Percentiles rank a stretch among this genome's conserved stretches.
These are phyloP conservation scores for Drosophila meridiana DNA, from an alignment of 2,888 invertebrate genomes.

Conservation along the genomic window DNA sequence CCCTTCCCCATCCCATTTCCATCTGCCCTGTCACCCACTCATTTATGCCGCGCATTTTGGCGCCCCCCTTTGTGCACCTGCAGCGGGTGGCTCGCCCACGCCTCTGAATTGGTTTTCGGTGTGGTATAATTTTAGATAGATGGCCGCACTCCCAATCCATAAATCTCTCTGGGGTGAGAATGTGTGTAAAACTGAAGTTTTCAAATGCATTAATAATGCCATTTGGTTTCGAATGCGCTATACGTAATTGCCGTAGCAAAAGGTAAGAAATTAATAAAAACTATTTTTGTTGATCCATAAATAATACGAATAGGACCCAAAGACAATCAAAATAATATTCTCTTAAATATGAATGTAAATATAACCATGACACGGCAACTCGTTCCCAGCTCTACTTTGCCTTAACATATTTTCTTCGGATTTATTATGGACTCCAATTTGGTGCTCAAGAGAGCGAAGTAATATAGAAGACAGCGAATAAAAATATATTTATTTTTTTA, in stretches of 20 bases:
- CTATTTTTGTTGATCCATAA: conserved; percentile 20
- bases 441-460: neutral
- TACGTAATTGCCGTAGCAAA: conserved; percentile 55
- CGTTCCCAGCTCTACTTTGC: neutral
- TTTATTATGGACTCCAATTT: neutral
- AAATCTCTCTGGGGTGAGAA: conserved; percentile 54
- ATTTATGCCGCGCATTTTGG: conserved; percentile 46
- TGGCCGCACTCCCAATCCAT: conserved; percentile 46
- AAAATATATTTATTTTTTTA: neutral
- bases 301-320: conserved; percentile 6
- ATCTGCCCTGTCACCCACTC: conserved; percentile 44
- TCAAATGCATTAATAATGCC: conserved; percentile 60
- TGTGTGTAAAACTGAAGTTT: conserved; percentile 31
- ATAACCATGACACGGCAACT: neutral
- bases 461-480: neutral
- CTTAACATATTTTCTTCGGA: neutral
- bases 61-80: conserved; percentile 58
- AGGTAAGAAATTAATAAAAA: conserved; percentile 61
- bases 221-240: conserved; percentile 29
- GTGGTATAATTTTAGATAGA: conserved; percentile 62
- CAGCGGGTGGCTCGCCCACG: conserved; percentile 18
- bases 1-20: conserved; percentile 3
- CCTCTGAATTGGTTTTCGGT: conserved; percentile 4
- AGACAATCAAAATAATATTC: neutral
- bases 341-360: neutral